phyloP scores from a whole-genome alignment of 2,888 invertebrate species.

The Rotaria magnacalcarata region DNA sequence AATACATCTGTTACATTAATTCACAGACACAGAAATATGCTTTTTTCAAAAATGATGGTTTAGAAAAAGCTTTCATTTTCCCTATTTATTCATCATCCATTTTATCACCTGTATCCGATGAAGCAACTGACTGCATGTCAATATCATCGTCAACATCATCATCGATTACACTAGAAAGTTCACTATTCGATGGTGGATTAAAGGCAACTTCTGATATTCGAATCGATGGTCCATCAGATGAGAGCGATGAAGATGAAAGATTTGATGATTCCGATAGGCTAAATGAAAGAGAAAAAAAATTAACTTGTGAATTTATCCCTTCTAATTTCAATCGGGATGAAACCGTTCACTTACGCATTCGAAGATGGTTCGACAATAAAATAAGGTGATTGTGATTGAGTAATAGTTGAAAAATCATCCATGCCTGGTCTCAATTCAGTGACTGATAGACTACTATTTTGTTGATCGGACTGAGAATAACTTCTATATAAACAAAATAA shows the following conservation, averaged over 20 bases:
- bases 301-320: too few relatives aligned
- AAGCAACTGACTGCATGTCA: neutral
- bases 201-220: neutral
- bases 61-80: too few relatives aligned
- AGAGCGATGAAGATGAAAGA: neutral
- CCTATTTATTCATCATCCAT: neutral
- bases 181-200: neutral
- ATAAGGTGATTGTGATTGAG: neutral
- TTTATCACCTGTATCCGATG: constrained; percentile 9
- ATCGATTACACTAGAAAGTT: neutral
- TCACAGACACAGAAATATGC: too few relatives aligned
- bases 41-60: too few relatives aligned
- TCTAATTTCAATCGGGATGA: too few relatives aligned
- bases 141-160: neutral
- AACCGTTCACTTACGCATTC: neutral
- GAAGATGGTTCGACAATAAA: neutral
- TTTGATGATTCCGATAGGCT: neutral
- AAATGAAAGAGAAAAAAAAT: neutral
- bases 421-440: neutral
- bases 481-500: neutral
- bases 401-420: neutral
- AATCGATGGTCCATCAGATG: neutral
- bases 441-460: neutral
- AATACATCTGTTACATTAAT: too few relatives aligned
- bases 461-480: neutral